Base-by-base conservation (phyloP, 2,888 invertebrate genomes). In the Teinopalpus imperialis region DNA sequence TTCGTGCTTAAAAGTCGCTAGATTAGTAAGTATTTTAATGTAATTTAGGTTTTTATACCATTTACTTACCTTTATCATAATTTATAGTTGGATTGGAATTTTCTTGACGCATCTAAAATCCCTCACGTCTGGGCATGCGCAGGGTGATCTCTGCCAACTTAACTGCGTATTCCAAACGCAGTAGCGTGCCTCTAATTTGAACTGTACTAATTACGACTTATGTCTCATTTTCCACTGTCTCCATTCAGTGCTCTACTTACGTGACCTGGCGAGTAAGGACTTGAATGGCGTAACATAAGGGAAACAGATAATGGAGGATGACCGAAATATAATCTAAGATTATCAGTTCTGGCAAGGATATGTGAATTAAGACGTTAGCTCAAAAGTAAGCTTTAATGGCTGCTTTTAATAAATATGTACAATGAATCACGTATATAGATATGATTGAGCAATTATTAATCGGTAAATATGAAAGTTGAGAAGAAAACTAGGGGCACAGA, bases 81-180 rank as follows among this genome's bases (percentile, higher is more conserved):
- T 47, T 30, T 41, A 18, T 14, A 12, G 18, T 42, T 13, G 10
- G 24, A 29, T 9, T 16, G 30, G 10, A 20, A 32, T 27, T 9
- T 54, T 63, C 64, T 69, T 74, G 80, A 67, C 81, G 80, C 80
- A 81, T 77, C 41, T 43, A n/a, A 18, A 6, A 12, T 8, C 30
- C 12, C 12, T 30, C 20, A 12, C 23, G 5, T 7, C 59, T 63
- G 50, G 74, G 52, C 81, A 76, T 81, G 81, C 81, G 81, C 81
- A 69, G 52, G 73, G 51, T 24, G 46, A 1, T 13, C 31, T 24
- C 2, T 6, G 16, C 16, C 2, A 3, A 3, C 16, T 16, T 16
- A 16, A 4, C 2, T 16, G 16, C n/a, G n/a, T n/a, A n/a, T n/a
- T n/a, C n/a, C n/a, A n/a, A n/a, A n/a, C n/a, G 47, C 69, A 43